Evolutionary conservation across 1,140 invertebrate genomes (phyloP).

Genomic region (Mylabris phalerata): DNA sequence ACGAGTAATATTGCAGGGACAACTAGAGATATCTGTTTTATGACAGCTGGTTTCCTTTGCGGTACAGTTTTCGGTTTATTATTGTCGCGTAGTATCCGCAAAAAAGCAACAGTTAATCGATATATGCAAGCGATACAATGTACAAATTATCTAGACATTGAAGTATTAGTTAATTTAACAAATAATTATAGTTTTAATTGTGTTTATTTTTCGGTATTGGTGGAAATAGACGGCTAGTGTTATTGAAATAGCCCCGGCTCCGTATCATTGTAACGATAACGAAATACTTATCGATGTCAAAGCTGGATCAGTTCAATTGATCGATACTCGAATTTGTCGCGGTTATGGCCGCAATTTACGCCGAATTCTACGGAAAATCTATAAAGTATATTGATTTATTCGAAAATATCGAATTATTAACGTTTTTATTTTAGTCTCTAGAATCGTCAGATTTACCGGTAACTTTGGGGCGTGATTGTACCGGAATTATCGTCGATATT

Average conservation of each 20-base stretch:
- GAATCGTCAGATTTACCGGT: conserved; percentile 49
- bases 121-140: conserved; percentile 51
- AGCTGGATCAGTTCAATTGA: conserved; percentile 54
- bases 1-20: conserved; percentile 39
- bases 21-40: conserved; percentile 46
- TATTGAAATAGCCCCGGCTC: conserved; percentile 52
- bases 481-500: conserved; percentile 59
- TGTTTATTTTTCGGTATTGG: conserved; percentile 16
- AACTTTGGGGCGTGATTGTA: conserved; percentile 60
- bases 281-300: conserved; percentile 61
- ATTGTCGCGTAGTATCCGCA: conserved; percentile 36
- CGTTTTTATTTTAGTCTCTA: not conserved
- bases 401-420: not conserved
- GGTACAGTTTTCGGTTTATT: conserved; percentile 45
- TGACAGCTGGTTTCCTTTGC: conserved; percentile 44
- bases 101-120: conserved; percentile 24
- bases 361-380: conserved; percentile 46
- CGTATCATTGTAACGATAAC: conserved; percentile 48
- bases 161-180: conserved; percentile 38
- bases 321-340: conserved; percentile 57
- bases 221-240: conserved; percentile 45
- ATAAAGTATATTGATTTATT: conserved; percentile 42
- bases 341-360: conserved; percentile 56
- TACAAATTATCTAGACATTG: conserved; percentile 47
- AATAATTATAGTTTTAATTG: not conserved